Evolutionary conservation across 2,113 vertebrate species (phyloP).

Genomic region (Aramus guarauna): DNA sequence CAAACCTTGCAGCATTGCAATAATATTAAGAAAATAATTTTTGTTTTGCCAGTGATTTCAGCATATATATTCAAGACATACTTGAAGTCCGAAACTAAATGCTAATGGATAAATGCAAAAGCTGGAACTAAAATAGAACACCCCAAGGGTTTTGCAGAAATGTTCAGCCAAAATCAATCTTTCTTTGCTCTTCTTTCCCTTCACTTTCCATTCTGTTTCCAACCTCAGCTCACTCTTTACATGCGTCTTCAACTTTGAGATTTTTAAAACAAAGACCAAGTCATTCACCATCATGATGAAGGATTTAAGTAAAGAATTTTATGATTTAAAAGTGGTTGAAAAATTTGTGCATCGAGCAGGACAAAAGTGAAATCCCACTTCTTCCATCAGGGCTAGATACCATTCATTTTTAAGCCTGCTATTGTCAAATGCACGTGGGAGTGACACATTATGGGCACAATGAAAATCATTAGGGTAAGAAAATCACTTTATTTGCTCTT

Average conservation of each 20-base stretch:
- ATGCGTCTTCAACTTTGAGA: neutral
- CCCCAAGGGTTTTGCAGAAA: neutral
- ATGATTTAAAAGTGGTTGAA: neutral
- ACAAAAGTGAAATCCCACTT: neutral
- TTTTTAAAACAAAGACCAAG: neutral
- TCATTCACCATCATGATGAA: neutral
- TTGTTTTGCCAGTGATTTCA: neutral
- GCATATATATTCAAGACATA: neutral
- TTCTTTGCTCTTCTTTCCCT: neutral
- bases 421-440: neutral
- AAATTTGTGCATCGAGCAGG: neutral
- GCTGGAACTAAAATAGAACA: neutral
- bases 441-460: neutral
- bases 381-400: neutral
- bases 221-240: neutral
- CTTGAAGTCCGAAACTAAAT: neutral
- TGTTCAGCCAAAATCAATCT: neutral
- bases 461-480: neutral
- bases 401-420: neutral
- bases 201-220: neutral
- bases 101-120: neutral
- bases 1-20: neutral
- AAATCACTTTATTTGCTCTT: conserved; percentile 4
- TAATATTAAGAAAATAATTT: neutral
- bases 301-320: neutral